These are phyloP conservation scores for Eilema sororculum DNA, from an alignment of 2,888 invertebrate species.

Conservation along the genomic window DNA sequence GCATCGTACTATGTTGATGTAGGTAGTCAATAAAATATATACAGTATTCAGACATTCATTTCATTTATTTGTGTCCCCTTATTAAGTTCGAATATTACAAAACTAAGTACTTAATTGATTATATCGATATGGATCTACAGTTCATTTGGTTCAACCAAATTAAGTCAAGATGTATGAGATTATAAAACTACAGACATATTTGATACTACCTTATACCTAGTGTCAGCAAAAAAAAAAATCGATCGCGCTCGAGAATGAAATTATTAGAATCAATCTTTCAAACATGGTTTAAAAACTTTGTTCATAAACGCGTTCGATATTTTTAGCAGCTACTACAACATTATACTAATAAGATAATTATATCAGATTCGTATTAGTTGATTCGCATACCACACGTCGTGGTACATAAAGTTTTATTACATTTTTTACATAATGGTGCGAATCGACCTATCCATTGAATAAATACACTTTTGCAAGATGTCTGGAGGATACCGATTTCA, in stretches of 20 bases:
- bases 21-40: constrained; percentile 50
- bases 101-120: background rate
- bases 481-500: too few relatives aligned
- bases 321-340: background rate
- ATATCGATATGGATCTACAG: background rate
- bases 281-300: background rate
- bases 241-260: background rate
- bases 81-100: background rate
- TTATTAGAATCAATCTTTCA: background rate
- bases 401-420: background rate
- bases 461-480: too few relatives aligned
- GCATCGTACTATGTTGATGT: constrained; percentile 63
- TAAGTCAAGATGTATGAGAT: background rate
- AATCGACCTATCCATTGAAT: too few relatives aligned
- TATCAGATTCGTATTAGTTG: background rate
- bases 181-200: background rate
- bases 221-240: background rate
- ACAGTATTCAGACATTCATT: constrained; percentile 30
- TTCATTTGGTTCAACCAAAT: background rate
- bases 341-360: constrained; percentile 2
- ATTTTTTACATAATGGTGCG: background rate
- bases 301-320: background rate
- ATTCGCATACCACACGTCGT: background rate
- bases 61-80: constrained; percentile 20
- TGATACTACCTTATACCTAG: background rate